Evolutionary conservation across 2,113 vertebrate genomes (phyloP).

Genomic region (Carollia perspicillata): DNA sequence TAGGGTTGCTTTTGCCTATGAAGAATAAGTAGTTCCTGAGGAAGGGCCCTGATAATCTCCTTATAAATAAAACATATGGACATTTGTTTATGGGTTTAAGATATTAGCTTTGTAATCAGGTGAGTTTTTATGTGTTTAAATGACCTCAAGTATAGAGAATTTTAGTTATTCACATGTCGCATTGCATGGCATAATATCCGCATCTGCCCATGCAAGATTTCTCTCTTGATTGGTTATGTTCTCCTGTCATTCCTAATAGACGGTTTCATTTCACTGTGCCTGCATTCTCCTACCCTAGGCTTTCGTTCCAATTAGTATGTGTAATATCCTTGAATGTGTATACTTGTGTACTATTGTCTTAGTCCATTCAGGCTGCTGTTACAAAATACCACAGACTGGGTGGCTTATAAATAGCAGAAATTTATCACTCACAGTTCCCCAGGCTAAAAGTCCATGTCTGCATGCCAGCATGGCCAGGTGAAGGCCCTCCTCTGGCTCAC

Average conservation of each 20-base stretch:
- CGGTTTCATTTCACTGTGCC: neutral
- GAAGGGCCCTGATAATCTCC: neutral
- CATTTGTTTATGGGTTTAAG: neutral
- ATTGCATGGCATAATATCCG: neutral
- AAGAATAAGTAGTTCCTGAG: neutral
- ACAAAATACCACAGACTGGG: neutral
- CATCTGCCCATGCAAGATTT: neutral
- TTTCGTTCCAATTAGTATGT: neutral
- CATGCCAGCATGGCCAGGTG: neutral
- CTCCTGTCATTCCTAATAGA: neutral
- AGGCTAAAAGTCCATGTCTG: neutral
- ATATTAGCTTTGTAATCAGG: neutral
- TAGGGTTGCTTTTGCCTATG: neutral
- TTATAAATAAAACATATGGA: neutral
- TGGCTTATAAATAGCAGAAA: neutral
- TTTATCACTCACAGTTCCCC: neutral
- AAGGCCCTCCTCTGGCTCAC: neutral
- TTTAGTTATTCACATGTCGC: neutral
- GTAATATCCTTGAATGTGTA: neutral
- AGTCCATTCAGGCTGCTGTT: neutral
- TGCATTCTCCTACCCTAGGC: neutral
- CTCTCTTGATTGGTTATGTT: neutral
- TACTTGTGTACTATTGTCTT: neutral
- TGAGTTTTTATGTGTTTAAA: neutral
- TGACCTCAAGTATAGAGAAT: neutral